phyloP scores from a whole-genome alignment of 2,113 vertebrate genomes.

The Natator depressus region DNA sequence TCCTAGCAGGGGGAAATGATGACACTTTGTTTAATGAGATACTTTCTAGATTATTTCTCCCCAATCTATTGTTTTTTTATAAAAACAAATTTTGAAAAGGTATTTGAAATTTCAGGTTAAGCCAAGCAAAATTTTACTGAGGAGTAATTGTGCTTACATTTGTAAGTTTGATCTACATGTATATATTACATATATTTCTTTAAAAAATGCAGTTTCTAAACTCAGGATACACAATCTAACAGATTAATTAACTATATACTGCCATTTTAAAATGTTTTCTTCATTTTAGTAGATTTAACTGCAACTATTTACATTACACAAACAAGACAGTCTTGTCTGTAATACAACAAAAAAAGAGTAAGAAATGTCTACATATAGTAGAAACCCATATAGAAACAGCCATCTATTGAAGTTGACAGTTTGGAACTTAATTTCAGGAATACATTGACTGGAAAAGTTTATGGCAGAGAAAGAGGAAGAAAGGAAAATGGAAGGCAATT shows the following conservation, averaged over 20 bases:
- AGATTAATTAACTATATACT: not conserved
- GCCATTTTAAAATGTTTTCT: no score
- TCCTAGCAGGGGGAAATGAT: not conserved
- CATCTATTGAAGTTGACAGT: not conserved
- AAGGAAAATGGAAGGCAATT: not conserved
- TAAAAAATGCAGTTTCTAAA: not conserved
- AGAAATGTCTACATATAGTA: not conserved
- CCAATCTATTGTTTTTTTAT: not conserved
- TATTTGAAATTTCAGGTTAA: not conserved
- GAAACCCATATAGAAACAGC: not conserved
- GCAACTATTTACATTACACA: rapidly evolving
- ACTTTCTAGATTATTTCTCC: not conserved
- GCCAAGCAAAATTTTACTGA: not conserved
- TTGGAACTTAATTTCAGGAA: not conserved
- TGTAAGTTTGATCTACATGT: not conserved
- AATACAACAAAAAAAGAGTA: not conserved
- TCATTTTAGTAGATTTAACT: not conserved
- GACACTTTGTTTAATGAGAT: not conserved
- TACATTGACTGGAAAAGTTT: not conserved
- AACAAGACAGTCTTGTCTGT: not conserved
- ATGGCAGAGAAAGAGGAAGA: rapidly evolving
- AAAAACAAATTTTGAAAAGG: not conserved
- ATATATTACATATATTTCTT: not conserved
- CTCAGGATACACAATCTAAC: not conserved
- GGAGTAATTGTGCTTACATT: not conserved